A percentile compares a stretch with the other conserved stretches of the same genome.
These are phyloP conservation scores for Smittia aterrima DNA, from an alignment of 2,888 invertebrate genomes.

Conservation along the genomic window DNA sequence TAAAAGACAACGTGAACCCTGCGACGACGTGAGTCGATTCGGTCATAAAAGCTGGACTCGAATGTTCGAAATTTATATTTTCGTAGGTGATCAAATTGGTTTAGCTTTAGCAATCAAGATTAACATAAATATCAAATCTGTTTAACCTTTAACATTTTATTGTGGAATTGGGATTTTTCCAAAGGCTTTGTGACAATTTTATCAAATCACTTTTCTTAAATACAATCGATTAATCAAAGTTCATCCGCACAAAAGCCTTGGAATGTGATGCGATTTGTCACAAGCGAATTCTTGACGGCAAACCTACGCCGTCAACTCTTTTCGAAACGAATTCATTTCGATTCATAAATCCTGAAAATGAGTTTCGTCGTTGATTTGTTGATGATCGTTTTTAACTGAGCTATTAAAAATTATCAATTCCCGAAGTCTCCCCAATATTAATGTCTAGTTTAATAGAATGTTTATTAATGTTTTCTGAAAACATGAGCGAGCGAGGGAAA, in stretches of 20 bases:
- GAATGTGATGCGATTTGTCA: too few species aligned
- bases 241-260: not conserved
- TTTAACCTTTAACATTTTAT: conserved; percentile 8
- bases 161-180: not conserved
- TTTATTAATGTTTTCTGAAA: conserved; percentile 29
- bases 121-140: conserved; percentile 2
- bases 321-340: too few species aligned
- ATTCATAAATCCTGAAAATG: conserved; percentile 33
- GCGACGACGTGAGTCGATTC: not conserved
- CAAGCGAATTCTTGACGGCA: not conserved
- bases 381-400: conserved; percentile 39
- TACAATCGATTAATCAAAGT: not conserved
- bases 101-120: conserved; percentile 25
- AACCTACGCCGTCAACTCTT: not conserved
- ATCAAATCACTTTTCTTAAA: not conserved
- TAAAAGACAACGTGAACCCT: conserved; percentile 40
- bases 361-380: conserved; percentile 38
- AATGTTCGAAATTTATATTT: not conserved
- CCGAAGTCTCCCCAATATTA: conserved; percentile 26
- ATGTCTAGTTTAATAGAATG: conserved; percentile 40
- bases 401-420: conserved; percentile 32
- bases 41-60: conserved; percentile 31
- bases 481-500: not conserved
- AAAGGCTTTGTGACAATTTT: not conserved
- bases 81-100: conserved; percentile 24